These are phyloP conservation scores for Erpobdella octoculata DNA, from an alignment of 2,888 invertebrate genomes.

Conservation along the genomic window DNA sequence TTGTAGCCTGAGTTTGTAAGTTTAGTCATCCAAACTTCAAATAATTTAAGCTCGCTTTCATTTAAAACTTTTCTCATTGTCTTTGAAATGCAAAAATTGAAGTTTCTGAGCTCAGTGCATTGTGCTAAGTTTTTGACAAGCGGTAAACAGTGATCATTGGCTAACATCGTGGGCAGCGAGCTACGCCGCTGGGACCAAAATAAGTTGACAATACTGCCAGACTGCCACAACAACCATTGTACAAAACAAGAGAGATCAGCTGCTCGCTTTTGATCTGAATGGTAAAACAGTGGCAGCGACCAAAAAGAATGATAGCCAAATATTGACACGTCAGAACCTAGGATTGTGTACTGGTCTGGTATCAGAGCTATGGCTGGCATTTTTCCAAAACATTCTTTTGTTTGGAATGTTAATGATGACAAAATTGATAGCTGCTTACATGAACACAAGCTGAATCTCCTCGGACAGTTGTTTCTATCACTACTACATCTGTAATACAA, in stretches of 20 bases:
- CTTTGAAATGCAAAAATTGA: background rate
- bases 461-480: too few relatives aligned
- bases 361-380: conserved; percentile 28
- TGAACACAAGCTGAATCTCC: too few relatives aligned
- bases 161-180: too few relatives aligned
- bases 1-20: background rate
- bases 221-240: conserved; percentile 26
- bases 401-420: too few relatives aligned
- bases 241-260: too few relatives aligned
- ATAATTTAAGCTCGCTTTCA: background rate
- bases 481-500: too few relatives aligned
- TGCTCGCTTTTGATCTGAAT: too few relatives aligned
- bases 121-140: too few relatives aligned
- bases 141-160: too few relatives aligned
- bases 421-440: too few relatives aligned
- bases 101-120: too few relatives aligned
- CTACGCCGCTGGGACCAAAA: conserved; percentile 8
- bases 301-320: conserved; percentile 28
- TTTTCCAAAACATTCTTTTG: conserved; percentile 25
- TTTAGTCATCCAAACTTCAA: background rate
- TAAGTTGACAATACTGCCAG: conserved; percentile 16
- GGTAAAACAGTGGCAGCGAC: conserved; percentile 15
- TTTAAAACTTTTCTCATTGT: background rate
- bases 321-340: conserved; percentile 15
- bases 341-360: background rate